These are phyloP conservation scores for Tachina grossa DNA, from an alignment of 2,888 invertebrate species.

Conservation along the genomic window DNA sequence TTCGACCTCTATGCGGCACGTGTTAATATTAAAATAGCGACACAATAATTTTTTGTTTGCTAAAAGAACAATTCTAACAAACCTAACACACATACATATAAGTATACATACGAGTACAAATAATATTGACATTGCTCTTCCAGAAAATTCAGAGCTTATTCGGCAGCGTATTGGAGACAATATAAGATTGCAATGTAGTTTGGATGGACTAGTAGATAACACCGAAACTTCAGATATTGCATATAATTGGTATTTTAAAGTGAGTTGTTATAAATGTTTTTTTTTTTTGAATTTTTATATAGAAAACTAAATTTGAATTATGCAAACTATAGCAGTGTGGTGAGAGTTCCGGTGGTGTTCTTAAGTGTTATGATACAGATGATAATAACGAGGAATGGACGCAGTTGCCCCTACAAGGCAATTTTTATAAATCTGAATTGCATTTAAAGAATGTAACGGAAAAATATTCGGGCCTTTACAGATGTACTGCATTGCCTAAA, in stretches of 20 bases:
- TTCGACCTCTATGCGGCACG: no score
- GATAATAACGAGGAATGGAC: constrained; percentile 78
- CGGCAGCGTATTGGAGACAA: constrained; percentile 80
- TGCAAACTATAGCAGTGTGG: constrained; percentile 77
- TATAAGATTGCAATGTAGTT: constrained; percentile 78
- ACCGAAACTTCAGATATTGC: constrained; percentile 74
- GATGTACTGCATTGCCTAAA: constrained; percentile 80
- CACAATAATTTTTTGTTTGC: no score
- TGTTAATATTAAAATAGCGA: no score
- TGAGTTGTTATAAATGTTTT: constrained; percentile 61
- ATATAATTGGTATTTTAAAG: constrained; percentile 81
- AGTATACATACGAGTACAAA: background rate
- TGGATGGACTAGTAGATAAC: constrained; percentile 78
- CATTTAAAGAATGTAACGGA: constrained; percentile 80
- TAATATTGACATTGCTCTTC: constrained; percentile 18
- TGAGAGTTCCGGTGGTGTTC: constrained; percentile 52
- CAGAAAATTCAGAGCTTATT: constrained; percentile 80
- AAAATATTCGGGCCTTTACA: constrained; percentile 81
- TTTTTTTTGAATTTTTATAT: background rate
- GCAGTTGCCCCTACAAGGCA: constrained; percentile 78
- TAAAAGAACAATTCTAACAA: no score
- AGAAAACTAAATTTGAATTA: background rate
- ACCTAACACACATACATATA: no score
- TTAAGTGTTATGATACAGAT: constrained; percentile 76
- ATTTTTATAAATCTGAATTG: constrained; percentile 77